A percentile compares a stretch with the other conserved stretches of the same genome.
Conservation (phyloP, 1,140 invertebrate genomes). For the Piezodorus guildinii region DNA sequence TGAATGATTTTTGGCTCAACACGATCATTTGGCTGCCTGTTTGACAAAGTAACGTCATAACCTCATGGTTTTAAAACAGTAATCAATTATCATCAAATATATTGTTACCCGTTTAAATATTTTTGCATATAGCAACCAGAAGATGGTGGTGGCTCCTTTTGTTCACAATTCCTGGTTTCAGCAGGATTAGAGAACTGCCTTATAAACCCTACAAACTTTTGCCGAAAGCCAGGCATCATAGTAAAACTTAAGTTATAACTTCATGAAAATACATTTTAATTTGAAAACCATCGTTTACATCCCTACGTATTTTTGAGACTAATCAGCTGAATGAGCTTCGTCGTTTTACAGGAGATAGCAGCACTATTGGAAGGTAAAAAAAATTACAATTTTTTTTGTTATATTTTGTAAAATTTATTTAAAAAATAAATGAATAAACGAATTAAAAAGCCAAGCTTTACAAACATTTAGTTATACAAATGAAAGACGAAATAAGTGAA, state of each 20-base stretch:
- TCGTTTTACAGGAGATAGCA: too few relatives aligned
- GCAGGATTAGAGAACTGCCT: conserved; percentile 49
- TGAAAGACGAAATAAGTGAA: too few relatives aligned
- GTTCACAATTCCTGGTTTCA: conserved; percentile 38
- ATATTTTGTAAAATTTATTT: too few relatives aligned
- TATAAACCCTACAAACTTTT: conserved; percentile 61
- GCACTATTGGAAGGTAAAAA: too few relatives aligned
- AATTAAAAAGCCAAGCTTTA: too few relatives aligned
- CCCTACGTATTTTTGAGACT: too few relatives aligned
- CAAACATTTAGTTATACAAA: too few relatives aligned
- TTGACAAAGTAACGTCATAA: conserved; percentile 1
- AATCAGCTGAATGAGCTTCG: too few relatives aligned
- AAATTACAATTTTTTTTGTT: too few relatives aligned
- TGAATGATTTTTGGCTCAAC: conserved; percentile 49
- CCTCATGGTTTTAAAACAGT: neutral
- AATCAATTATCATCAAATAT: neutral
- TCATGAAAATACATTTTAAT: too few relatives aligned
- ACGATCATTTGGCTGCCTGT: conserved; percentile 29
- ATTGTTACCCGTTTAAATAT: conserved; percentile 56
- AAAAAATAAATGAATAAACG: too few relatives aligned
- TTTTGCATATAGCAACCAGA: conserved; percentile 58
- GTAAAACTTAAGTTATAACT: neutral
- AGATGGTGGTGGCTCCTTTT: conserved; percentile 37
- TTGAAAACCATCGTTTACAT: too few relatives aligned
- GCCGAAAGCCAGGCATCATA: conserved; percentile 55